Conservation (phyloP, 2,797 vertebrate species). For the Arremon brunneinucha region DNA sequence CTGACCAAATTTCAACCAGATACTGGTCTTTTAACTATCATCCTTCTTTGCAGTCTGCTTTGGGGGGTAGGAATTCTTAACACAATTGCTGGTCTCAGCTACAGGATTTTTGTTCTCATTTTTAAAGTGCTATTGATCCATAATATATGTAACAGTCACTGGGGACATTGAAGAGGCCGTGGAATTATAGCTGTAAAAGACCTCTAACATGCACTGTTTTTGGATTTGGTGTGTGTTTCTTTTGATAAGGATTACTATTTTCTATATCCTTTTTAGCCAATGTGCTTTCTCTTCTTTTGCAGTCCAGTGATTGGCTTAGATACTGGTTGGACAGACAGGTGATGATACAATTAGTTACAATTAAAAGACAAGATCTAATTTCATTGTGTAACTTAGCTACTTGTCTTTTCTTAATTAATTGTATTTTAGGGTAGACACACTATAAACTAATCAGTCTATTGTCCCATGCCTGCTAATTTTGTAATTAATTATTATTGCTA, state of each 20-base stretch:
- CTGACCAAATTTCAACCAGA: neutral
- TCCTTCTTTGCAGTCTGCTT: neutral
- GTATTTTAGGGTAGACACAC: neutral
- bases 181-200: neutral
- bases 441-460: constrained; percentile 27
- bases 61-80: neutral
- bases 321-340: neutral
- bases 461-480: constrained; percentile 29
- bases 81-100: neutral
- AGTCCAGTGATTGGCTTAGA: neutral
- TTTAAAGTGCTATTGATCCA: neutral
- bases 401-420: constrained; percentile 58
- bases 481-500: constrained; percentile 40
- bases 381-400: neutral
- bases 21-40: neutral
- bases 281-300: neutral
- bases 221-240: neutral
- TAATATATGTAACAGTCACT: neutral
- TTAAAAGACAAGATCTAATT: constrained; percentile 43
- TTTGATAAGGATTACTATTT: neutral
- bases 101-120: neutral
- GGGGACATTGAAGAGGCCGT: neutral
- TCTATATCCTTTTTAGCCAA: neutral
- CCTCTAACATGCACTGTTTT: neutral
- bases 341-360: constrained; percentile 1